These are phyloP conservation scores for Drosophila mercatorum DNA, from an alignment of 2,888 invertebrate genomes.

Conservation along the genomic window DNA sequence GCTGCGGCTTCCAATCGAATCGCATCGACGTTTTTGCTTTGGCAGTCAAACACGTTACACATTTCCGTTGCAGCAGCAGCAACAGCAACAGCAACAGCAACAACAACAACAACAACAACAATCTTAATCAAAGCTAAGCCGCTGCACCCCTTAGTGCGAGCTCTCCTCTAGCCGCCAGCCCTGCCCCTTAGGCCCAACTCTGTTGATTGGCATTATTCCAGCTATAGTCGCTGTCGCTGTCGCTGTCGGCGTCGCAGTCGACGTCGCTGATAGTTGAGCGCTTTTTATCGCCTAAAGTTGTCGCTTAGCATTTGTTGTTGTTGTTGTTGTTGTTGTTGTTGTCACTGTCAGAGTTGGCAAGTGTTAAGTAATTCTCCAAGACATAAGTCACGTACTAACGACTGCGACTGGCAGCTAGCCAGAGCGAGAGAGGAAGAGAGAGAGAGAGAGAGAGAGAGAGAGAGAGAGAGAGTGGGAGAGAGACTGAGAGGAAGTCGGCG, in stretches of 20 bases:
- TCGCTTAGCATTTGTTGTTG: slow-evolving; percentile 31
- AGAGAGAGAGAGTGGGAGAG: slow-evolving; percentile 5
- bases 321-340: slow-evolving; percentile 13
- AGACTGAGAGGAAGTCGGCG: slow-evolving; percentile 10
- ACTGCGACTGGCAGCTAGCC: slow-evolving; percentile 19
- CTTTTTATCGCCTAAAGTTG: slow-evolving; percentile 46
- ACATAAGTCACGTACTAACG: slow-evolving; percentile 71
- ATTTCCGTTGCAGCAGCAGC: no score
- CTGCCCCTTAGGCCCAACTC: background rate
- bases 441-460: background rate
- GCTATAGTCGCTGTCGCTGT: slow-evolving; percentile 26
- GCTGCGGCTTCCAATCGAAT: slow-evolving; percentile 29
- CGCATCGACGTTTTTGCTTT: slow-evolving; percentile 4
- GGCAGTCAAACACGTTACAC: no score
- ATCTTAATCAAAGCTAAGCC: slow-evolving; percentile 55
- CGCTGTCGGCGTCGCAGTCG: background rate
- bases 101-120: slow-evolving; percentile 20
- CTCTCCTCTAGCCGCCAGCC: background rate
- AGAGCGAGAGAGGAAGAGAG: slow-evolving; percentile 10
- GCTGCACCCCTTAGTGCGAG: slow-evolving; percentile 10
- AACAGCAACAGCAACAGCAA: background rate
- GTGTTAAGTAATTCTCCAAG: slow-evolving; percentile 66
- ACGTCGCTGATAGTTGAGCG: slow-evolving; percentile 34
- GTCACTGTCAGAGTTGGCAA: slow-evolving; percentile 36
- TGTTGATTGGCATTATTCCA: slow-evolving; percentile 54